A percentile compares a stretch with the other conserved stretches of the same genome.
Evolutionary conservation across 2,888 invertebrate species (phyloP).

Genomic region (Tridacna crocea): DNA sequence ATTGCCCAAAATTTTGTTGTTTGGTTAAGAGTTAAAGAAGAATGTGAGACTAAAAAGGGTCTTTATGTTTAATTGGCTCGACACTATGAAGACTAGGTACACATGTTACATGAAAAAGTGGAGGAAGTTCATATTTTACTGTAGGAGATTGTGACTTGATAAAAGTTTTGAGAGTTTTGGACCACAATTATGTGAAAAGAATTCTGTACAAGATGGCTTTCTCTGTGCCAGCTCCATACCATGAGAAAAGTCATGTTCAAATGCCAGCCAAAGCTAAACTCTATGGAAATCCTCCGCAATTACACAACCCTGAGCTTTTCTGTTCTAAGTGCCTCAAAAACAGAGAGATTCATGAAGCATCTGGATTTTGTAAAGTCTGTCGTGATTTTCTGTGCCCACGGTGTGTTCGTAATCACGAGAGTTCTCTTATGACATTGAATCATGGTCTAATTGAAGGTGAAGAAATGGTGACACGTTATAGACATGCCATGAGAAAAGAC

Average conservation of each 20-base stretch:
- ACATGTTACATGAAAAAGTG: too few species aligned
- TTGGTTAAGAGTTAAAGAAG: too few species aligned
- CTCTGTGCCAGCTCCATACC: conserved; percentile 35
- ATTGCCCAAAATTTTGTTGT: too few species aligned
- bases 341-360: conserved; percentile 40
- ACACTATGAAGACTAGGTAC: too few species aligned
- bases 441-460: conserved; percentile 48
- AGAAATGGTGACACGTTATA: conserved; percentile 42
- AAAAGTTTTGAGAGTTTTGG: too few species aligned
- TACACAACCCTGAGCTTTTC: conserved; percentile 45
- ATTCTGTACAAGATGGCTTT: conserved; percentile 33
- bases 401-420: conserved; percentile 51
- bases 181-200: too few species aligned
- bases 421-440: conserved; percentile 50
- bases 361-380: conserved; percentile 57
- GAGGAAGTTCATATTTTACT: too few species aligned
- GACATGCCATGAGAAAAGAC: conserved; percentile 54
- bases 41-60: too few species aligned
- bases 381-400: conserved; percentile 48
- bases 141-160: too few species aligned
- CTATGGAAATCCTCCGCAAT: conserved; percentile 2
- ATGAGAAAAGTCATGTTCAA: conserved; percentile 21
- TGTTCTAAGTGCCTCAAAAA: conserved; percentile 47
- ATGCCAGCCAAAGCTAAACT: conserved; percentile 26
- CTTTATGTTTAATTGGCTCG: too few species aligned